Conservation (phyloP, 2,888 invertebrate species). For the Diachrysia chrysitis region DNA sequence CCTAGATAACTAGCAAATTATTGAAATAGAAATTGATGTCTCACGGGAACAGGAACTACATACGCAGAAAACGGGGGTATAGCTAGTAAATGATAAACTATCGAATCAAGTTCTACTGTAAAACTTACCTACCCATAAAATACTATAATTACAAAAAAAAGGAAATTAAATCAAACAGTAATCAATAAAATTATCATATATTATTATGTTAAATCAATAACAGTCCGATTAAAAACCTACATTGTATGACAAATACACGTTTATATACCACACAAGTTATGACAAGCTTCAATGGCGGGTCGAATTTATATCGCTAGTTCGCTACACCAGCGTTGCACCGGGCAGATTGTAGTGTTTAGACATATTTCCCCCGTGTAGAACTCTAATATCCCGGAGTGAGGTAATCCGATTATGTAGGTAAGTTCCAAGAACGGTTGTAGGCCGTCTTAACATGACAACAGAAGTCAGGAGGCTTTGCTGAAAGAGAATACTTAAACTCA, state of each 20-base stretch:
- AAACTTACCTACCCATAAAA: too few relatives aligned
- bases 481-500: conserved; percentile 35
- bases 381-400: conserved; percentile 75
- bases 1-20: too few relatives aligned
- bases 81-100: too few relatives aligned
- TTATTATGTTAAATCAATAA: too few relatives aligned
- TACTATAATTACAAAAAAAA: too few relatives aligned
- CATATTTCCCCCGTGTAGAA: conserved; percentile 82
- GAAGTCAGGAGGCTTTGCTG: conserved; percentile 44
- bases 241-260: neutral
- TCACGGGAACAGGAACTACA: too few relatives aligned
- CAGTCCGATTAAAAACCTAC: too few relatives aligned
- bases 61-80: too few relatives aligned
- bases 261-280: neutral
- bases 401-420: conserved; percentile 80
- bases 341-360: conserved; percentile 73
- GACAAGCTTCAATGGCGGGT: conserved; percentile 23
- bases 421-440: conserved; percentile 57
- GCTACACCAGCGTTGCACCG: conserved; percentile 30
- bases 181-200: too few relatives aligned
- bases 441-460: conserved; percentile 58
- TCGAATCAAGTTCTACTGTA: too few relatives aligned
- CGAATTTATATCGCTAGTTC: conserved; percentile 33
- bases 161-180: too few relatives aligned
- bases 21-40: too few relatives aligned